Evolutionary conservation across 2,888 invertebrate genomes (phyloP), one percentile per base, ranked within the genome.

Genomic region (Hipparchia semele): DNA sequence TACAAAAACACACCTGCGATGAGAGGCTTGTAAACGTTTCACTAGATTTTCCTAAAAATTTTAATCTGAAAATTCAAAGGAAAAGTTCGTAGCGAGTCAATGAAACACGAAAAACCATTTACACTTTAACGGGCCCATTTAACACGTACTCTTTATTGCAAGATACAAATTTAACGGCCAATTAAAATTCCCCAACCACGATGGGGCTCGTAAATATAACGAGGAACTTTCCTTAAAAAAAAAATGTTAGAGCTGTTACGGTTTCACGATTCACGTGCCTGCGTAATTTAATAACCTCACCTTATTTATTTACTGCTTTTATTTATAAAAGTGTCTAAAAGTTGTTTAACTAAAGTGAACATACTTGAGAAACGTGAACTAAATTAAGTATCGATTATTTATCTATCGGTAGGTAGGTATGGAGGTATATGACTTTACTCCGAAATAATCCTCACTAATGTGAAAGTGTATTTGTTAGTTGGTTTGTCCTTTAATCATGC

Each of bases 131-230:
- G 66, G 58, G 58, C 53, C 61, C 68, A 62, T 76, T 76, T 70
- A 76, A 68, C 72, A 70, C 68, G 72, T 64, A 76, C 72, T 60
- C 73, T 73, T 76, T 73, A 71, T 67, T 59, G 69, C 68, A 71
- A 72, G 68, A 74, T 74, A 71, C 68, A 69, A 74, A 54, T 74
- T 76, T 76, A 68, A 76, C 49, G 76, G 69, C 54, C 74, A 78
- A 75, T 77, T 77, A 79, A 79, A 76, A 80, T 77, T 78, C 71
- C 69, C 68, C 71, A 71, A 73, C 76, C 76, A 59, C 71, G 74
- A 74, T 74, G 64, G 74, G 69, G 62, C 76, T 71, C 72, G 67
- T 76, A 69, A 74, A 74, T 74, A 74, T 73, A 76, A 74, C 60
- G 68, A 73, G 71, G 68, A 59, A 8, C 73, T 79, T 77, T 60